phyloP scores from a whole-genome alignment of 2,888 invertebrate species.

The Drosophila fulvimacula region DNA sequence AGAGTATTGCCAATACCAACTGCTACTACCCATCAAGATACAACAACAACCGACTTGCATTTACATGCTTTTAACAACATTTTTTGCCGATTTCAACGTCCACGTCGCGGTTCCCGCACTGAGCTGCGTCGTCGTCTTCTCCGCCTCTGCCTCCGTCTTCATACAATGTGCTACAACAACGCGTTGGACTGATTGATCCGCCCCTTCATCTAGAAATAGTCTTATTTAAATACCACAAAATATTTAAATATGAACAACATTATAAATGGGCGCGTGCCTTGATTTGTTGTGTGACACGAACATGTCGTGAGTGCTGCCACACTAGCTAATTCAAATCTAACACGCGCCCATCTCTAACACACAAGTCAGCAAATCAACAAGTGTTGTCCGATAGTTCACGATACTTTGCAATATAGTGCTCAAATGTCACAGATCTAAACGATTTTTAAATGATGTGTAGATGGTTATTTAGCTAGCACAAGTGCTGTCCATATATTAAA shows the following conservation, averaged over 20 bases:
- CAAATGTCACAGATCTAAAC: background rate
- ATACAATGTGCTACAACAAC: conserved; percentile 44
- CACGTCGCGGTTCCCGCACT: conserved; percentile 28
- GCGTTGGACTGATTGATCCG: conserved; percentile 30
- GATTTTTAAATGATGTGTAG: conserved; percentile 6
- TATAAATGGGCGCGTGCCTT: conserved; percentile 5
- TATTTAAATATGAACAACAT: conserved; percentile 11
- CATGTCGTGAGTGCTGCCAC: background rate
- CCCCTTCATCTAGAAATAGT: conserved; percentile 21
- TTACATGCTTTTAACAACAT: conserved; percentile 54
- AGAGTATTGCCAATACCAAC: conserved; percentile 43
- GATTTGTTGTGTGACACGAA: background rate
- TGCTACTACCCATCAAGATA: conserved; percentile 44
- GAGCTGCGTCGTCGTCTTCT: conserved; percentile 40
- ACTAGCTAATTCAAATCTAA: background rate
- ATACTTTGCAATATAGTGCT: background rate
- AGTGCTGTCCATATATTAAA: conserved; percentile 1
- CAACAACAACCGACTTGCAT: conserved; percentile 52
- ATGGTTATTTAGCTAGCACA: conserved; percentile 7
- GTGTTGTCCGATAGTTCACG: conserved; percentile 11
- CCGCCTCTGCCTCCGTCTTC: conserved; percentile 18
- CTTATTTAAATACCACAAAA: conserved; percentile 12
- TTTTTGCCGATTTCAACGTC: conserved; percentile 42
- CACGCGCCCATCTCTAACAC: conserved; percentile 3
- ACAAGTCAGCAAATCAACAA: conserved; percentile 6